Conservation (phyloP, 2,797 vertebrate genomes). For the Ptychobarbus kaznakovi region DNA sequence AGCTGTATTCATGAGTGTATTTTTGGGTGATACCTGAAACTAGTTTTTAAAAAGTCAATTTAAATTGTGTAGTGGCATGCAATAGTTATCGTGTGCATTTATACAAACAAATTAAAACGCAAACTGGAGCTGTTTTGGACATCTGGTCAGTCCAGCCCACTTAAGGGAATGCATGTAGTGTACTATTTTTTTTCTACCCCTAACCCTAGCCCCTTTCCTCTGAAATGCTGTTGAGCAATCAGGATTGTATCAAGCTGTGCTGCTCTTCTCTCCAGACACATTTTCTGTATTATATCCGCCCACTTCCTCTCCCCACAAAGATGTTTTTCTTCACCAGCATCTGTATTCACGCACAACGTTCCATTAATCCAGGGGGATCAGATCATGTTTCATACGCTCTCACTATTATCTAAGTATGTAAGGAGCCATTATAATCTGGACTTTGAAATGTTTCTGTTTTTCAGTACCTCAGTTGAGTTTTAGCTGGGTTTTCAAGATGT, state of each 20-base stretch:
- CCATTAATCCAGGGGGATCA: slow-evolving; percentile 20
- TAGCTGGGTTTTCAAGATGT: slow-evolving; percentile 58
- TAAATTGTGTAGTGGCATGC: not conserved
- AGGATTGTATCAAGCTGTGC: slow-evolving; percentile 29
- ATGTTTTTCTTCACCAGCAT: slow-evolving; percentile 29
- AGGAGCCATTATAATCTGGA: not conserved
- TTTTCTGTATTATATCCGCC: slow-evolving; percentile 22
- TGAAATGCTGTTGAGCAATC: slow-evolving; percentile 34
- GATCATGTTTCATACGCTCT: slow-evolving; percentile 21
- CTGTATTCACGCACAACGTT: slow-evolving; percentile 22
- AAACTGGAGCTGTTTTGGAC: not conserved
- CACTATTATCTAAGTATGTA: not conserved
- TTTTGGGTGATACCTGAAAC: not conserved
- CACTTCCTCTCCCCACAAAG: slow-evolving; percentile 33
- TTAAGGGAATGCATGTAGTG: not conserved
- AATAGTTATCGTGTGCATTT: not conserved
- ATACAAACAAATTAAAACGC: not conserved
- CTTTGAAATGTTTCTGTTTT: slow-evolving; percentile 5
- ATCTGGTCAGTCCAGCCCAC: slow-evolving; percentile 5
- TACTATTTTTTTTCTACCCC: not conserved
- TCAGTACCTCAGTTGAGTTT: slow-evolving; percentile 3
- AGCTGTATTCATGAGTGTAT: not conserved
- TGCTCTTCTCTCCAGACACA: slow-evolving; percentile 18
- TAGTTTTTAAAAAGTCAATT: not conserved
- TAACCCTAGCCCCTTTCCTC: not conserved